Percentiles rank a stretch among this genome's conserved stretches.
Evolutionary conservation across 2,113 vertebrate genomes (phyloP).

Genomic region (Sakesphorus luctuosus): DNA sequence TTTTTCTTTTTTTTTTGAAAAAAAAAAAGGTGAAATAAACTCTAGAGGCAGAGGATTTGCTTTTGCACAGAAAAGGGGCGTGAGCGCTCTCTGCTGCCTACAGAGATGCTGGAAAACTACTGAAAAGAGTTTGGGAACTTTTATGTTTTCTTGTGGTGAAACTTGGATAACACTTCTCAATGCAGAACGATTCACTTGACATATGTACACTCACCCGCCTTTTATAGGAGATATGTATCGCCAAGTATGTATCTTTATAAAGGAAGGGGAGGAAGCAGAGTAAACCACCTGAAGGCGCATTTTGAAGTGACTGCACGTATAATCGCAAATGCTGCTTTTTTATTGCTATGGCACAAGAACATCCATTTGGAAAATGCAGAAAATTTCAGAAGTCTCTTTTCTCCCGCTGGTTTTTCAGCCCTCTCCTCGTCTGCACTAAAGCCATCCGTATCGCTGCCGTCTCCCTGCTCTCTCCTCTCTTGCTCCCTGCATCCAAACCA

Average conservation of each 20-base stretch:
- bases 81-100: conserved; percentile 69
- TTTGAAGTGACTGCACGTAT: conserved; percentile 81
- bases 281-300: conserved; percentile 71
- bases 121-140: conserved; percentile 61
- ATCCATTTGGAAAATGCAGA: conserved; percentile 69
- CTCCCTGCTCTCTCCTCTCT: background rate
- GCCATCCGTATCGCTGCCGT: conserved; percentile 23
- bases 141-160: conserved; percentile 21
- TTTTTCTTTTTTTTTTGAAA: background rate
- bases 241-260: conserved; percentile 19
- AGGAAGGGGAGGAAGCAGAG: conserved; percentile 59
- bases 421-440: conserved; percentile 62
- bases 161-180: conserved; percentile 65
- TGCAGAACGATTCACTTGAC: conserved; percentile 72
- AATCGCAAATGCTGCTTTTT: conserved; percentile 87
- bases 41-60: conserved; percentile 76
- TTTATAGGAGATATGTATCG: conserved; percentile 40
- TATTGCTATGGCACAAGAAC: conserved; percentile 76
- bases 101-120: conserved; percentile 70
- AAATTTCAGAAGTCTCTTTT: conserved; percentile 69
- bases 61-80: conserved; percentile 66
- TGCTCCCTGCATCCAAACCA: conserved; percentile 42
- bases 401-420: conserved; percentile 26
- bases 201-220: conserved; percentile 49
- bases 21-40: conserved; percentile 48